Base-by-base conservation (phyloP, 2,113 vertebrate genomes). In the Toxostoma redivivum region DNA sequence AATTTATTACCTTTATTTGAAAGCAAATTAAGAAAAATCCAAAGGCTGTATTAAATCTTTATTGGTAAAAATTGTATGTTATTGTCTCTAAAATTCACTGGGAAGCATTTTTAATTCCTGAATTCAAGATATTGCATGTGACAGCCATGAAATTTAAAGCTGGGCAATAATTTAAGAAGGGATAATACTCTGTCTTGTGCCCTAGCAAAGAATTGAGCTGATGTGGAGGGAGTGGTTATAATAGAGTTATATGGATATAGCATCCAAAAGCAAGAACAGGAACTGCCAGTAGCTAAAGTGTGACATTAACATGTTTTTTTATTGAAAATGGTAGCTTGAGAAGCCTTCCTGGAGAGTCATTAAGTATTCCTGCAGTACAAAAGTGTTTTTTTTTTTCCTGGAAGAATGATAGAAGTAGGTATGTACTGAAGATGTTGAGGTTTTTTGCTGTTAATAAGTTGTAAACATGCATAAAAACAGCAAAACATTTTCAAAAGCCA, bases 101-200 rank as follows among this genome's bases (percentile, higher is more conserved):
- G 37, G 42, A 87, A 79, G 37, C 27, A n/a, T 69, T 83, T 35
- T 65, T 92, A 84, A 90, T 88, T 21, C n/a, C 33, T 61, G 6
- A 8, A 33, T 79, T 92, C 50, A 72, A 79, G 57, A 54, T 57
- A 69, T 33, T 76, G 57, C 45, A 28, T 76, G 14, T 80, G 87
- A 82, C 87, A 95, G 74, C 73, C 78, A 48, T 94, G 83, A 94
- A 81, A 92, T 92, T 57, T 81, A 85, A 94, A 95, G 48, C 81
- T 79, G 66, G 89, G 28, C 42, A 90, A 78, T 89, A 76, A 69
- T 82, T 94, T 95, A 72, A 71, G 47, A 87, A 89, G 69, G 30
- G 54, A 64, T 81, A 89, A 89, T 84, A 38, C 25, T 61, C 48
- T 79, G 9, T 67, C 73, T 92, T 69, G 23, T 76, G 70, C 81